A percentile compares a stretch with the other conserved stretches of the same genome.
Evolutionary conservation across 2,797 vertebrate genomes (phyloP).

Genomic region (Sebastes iracundus): DNA sequence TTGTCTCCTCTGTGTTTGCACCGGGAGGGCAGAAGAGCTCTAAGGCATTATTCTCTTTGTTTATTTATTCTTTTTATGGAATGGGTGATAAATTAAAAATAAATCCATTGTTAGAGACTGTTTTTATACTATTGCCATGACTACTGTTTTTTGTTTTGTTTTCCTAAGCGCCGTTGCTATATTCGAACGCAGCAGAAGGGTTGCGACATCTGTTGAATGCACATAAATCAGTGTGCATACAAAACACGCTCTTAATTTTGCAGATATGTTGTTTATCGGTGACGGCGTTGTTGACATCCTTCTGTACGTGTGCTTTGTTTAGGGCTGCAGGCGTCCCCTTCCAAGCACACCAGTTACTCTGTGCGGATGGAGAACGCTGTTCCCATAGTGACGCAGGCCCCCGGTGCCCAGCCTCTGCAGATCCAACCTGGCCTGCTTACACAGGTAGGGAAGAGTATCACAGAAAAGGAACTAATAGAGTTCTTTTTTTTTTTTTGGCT

Average conservation of each 20-base stretch:
- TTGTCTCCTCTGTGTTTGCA: conserved; percentile 29
- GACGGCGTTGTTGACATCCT: conserved; percentile 37
- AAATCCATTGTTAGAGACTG: conserved; percentile 31
- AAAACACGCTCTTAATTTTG: neutral
- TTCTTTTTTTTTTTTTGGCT: conserved; percentile 14
- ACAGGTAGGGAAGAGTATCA: conserved; percentile 86
- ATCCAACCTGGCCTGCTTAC: conserved; percentile 97
- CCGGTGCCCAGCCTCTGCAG: conserved; percentile 95
- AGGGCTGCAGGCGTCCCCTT: conserved; percentile 97
- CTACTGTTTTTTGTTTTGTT: conserved; percentile 41
- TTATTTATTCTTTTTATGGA: conserved; percentile 32
- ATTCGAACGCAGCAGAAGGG: conserved; percentile 5
- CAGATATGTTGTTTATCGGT: neutral
- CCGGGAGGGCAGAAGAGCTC: conserved; percentile 10
- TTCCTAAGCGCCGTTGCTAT: neutral
- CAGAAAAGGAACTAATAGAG: conserved; percentile 23
- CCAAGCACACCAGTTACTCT: conserved; percentile 97
- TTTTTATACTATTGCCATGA: conserved; percentile 36
- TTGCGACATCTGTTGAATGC: conserved; percentile 33
- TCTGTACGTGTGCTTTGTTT: conserved; percentile 41
- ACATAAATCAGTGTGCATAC: conserved; percentile 20
- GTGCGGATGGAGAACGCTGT: conserved; percentile 98
- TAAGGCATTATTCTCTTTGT: conserved; percentile 22
- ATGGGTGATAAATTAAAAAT: conserved; percentile 10
- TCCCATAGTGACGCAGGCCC: conserved; percentile 98